Conservation (phyloP, 2,888 invertebrate species). For the Halictus ligatus region DNA sequence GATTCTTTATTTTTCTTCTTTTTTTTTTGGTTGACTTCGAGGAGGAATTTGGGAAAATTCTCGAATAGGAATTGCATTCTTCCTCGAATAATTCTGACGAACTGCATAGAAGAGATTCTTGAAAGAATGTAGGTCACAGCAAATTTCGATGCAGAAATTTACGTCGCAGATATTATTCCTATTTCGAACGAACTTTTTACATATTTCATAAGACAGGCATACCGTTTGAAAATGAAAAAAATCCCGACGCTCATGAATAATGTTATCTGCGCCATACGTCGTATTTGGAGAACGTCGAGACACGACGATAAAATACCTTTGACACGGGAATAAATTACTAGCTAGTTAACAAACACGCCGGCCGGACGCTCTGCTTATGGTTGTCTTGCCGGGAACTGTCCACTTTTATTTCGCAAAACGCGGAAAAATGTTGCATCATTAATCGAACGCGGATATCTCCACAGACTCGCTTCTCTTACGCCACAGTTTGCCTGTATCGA, state of each 20-base stretch:
- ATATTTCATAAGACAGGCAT: neutral
- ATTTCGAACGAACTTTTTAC: neutral
- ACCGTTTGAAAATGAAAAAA: neutral
- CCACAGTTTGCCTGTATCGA: neutral
- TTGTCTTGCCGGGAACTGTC: neutral
- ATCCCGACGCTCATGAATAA: neutral
- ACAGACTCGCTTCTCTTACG: neutral
- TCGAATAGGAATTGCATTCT: neutral
- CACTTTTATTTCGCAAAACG: neutral
- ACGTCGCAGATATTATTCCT: neutral
- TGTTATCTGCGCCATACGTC: slow-evolving; percentile 7
- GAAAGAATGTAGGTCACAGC: neutral
- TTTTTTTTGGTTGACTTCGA: neutral
- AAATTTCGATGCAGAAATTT: no score
- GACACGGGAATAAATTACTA: slow-evolving; percentile 1
- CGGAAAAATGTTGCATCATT: neutral
- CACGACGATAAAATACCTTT: slow-evolving; percentile 15
- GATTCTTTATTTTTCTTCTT: neutral
- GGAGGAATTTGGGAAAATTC: neutral
- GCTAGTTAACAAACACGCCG: neutral
- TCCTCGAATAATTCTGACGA: no score
- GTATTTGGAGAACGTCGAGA: slow-evolving; percentile 9
- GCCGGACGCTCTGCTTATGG: neutral
- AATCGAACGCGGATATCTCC: neutral
- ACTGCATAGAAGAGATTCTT: no score